phyloP scores from a whole-genome alignment of 2,888 invertebrate species.

The Hypolimnas misippus region DNA sequence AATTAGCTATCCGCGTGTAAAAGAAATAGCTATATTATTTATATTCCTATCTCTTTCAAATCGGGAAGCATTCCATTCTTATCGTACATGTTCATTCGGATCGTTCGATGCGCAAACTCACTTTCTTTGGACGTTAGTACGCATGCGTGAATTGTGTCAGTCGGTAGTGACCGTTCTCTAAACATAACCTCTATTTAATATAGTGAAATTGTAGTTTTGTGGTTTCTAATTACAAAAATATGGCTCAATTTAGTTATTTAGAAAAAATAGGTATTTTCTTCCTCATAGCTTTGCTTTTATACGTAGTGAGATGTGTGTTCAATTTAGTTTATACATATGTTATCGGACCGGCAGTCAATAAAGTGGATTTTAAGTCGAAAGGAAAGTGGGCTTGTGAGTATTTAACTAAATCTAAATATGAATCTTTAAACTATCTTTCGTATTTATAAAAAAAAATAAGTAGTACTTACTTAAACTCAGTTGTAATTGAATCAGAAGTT shows the following conservation, averaged over 20 bases:
- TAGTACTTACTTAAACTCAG: no score
- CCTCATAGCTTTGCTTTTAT: slow-evolving; percentile 60
- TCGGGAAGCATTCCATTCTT: slow-evolving; percentile 34
- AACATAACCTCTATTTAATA: slow-evolving; percentile 57
- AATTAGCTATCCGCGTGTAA: slow-evolving; percentile 9
- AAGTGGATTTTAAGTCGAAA: slow-evolving; percentile 86
- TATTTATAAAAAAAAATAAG: background rate
- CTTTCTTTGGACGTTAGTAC: slow-evolving; percentile 75
- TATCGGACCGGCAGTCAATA: slow-evolving; percentile 82
- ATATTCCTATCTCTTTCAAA: slow-evolving; percentile 26
- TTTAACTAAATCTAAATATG: background rate
- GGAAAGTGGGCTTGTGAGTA: slow-evolving; percentile 93
- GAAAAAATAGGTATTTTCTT: slow-evolving; percentile 79
- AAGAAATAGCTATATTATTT: slow-evolving; percentile 22
- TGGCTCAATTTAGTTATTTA: slow-evolving; percentile 58
- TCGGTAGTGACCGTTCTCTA: slow-evolving; percentile 54
- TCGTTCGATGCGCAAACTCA: slow-evolving; percentile 64
- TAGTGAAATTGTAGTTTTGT: slow-evolving; percentile 33
- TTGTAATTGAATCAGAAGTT: no score
- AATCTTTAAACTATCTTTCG: background rate
- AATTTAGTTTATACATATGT: slow-evolving; percentile 66
- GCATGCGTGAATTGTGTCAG: slow-evolving; percentile 76
- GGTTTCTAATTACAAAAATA: slow-evolving; percentile 45
- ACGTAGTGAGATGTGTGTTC: slow-evolving; percentile 54
- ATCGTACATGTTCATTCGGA: slow-evolving; percentile 28